phyloP scores from a whole-genome alignment of 2,113 vertebrate genomes.

The Hucho hucho region DNA sequence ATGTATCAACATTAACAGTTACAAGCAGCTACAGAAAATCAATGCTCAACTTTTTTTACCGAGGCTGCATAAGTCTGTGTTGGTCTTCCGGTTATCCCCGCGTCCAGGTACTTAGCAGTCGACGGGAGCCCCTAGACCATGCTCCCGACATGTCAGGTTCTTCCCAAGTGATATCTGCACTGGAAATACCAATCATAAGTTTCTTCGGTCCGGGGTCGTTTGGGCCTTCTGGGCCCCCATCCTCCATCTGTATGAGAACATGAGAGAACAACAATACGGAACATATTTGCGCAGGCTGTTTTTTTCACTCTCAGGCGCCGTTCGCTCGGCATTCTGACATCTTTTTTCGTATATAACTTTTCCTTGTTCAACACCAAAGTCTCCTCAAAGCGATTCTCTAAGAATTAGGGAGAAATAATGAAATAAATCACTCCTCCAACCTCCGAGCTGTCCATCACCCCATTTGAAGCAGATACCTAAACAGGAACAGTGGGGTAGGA shows the following conservation, averaged over 20 bases:
- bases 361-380: background rate
- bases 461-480: slow-evolving; percentile 49
- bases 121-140: slow-evolving; percentile 43
- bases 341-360: background rate
- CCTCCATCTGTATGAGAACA: too few relatives aligned
- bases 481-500: slow-evolving; percentile 47
- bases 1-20: slow-evolving; percentile 99
- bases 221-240: too few relatives aligned
- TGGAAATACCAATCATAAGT: slow-evolving; percentile 64
- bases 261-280: too few relatives aligned
- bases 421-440: background rate
- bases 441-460: background rate
- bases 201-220: background rate
- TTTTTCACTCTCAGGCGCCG: too few relatives aligned
- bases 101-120: slow-evolving; percentile 74
- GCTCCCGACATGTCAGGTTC: slow-evolving; percentile 61
- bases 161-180: slow-evolving; percentile 71
- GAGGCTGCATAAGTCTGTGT: slow-evolving; percentile 67
- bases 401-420: background rate
- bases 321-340: too few relatives aligned
- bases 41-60: slow-evolving; percentile 95
- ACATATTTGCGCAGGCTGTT: too few relatives aligned
- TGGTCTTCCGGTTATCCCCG: background rate
- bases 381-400: background rate
- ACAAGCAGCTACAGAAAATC: slow-evolving; percentile 99